These are phyloP conservation scores for Micronycteris hirsuta DNA, from an alignment of 2,113 vertebrate species.

Conservation along the genomic window DNA sequence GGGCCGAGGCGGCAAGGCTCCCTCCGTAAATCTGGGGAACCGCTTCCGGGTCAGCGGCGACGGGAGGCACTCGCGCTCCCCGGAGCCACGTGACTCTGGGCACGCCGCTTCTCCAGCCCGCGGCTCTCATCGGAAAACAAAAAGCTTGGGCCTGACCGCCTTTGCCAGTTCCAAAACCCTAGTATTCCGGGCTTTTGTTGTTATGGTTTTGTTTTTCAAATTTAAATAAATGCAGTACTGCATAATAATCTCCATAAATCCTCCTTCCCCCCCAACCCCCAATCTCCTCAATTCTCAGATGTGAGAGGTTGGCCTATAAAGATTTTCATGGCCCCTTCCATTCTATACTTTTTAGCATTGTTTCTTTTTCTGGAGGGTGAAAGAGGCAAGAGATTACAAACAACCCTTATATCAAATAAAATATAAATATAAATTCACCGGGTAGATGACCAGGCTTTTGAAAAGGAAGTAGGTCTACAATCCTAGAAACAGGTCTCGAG, in stretches of 20 bases:
- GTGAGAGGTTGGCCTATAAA: accelerated
- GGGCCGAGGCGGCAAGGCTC: neutral
- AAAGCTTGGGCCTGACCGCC: accelerated
- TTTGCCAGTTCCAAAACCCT: neutral
- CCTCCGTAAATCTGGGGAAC: accelerated
- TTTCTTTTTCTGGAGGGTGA: neutral
- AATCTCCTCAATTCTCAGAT: neutral
- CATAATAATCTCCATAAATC: neutral
- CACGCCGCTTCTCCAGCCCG: accelerated
- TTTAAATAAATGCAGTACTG: neutral
- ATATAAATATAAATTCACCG: neutral
- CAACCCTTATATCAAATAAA: neutral
- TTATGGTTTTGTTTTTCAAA: neutral
- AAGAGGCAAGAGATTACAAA: neutral
- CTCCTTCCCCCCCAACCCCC: neutral
- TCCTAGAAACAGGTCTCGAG: accelerated
- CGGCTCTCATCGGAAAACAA: neutral
- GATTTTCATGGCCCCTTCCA: accelerated
- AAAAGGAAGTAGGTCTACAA: neutral
- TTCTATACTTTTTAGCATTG: neutral
- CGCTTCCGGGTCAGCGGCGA: accelerated
- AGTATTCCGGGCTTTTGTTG: neutral
- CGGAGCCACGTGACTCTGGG: accelerated
- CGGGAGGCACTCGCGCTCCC: no score
- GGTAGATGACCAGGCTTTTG: neutral